These are phyloP conservation scores for Gymnopithys bicolor DNA, from an alignment of 2,797 vertebrate genomes.

Conservation along the genomic window DNA sequence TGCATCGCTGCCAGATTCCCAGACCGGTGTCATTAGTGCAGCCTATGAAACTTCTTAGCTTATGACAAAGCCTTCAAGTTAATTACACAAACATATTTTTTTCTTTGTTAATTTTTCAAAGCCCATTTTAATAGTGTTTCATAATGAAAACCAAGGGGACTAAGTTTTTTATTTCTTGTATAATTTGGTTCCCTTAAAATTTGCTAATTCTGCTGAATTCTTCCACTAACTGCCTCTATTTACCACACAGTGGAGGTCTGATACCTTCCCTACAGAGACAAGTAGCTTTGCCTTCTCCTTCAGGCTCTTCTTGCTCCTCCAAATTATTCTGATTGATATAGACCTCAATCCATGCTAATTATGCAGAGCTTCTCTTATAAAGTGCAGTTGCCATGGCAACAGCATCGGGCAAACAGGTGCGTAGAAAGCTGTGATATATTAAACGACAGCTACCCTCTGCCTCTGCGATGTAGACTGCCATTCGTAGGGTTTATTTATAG, in stretches of 20 bases:
- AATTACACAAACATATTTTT: not conserved
- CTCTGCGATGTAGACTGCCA: conserved; percentile 70
- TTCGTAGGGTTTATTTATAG: conserved; percentile 79
- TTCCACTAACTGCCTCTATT: conserved; percentile 68
- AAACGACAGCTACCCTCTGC: conserved; percentile 80
- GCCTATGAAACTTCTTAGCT: not conserved
- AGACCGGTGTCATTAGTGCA: not conserved
- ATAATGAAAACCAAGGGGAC: not conserved
- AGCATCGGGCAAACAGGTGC: conserved; percentile 76
- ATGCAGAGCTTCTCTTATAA: conserved; percentile 77
- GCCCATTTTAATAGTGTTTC: not conserved
- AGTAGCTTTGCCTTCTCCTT: conserved; percentile 75
- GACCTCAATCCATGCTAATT: conserved; percentile 80
- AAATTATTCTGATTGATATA: conserved; percentile 83
- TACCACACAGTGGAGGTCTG: conserved; percentile 69
- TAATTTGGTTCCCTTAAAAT: conserved; percentile 52
- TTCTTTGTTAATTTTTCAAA: not conserved
- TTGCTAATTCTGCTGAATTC: conserved; percentile 66
- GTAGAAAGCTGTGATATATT: conserved; percentile 77
- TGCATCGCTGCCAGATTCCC: not conserved
- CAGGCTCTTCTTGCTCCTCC: conserved; percentile 73
- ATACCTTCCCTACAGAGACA: conserved; percentile 71
- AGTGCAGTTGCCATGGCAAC: conserved; percentile 78
- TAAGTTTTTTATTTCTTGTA: conserved; percentile 38
- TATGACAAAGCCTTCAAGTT: not conserved